Percentiles rank a stretch among this genome's conserved stretches.
Evolutionary conservation across 2,888 invertebrate species (phyloP).

Genomic region (Phortica okadai): DNA sequence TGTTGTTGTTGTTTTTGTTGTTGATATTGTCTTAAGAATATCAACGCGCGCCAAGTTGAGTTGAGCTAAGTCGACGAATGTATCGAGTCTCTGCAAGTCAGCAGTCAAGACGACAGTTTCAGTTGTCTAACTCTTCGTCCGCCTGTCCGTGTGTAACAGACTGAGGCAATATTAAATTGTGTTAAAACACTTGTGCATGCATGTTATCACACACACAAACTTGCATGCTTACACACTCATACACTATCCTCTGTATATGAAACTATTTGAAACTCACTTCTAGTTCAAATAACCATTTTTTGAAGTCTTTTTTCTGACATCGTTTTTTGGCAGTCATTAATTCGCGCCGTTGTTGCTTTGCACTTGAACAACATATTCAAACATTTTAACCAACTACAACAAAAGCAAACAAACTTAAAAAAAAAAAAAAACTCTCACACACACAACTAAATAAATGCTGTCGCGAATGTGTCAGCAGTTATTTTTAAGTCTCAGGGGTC

Average conservation of each 20-base stretch:
- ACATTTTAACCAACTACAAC: too few species aligned
- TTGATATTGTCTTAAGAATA: conserved; percentile 15
- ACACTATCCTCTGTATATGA: neutral
- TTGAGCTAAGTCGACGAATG: too few species aligned
- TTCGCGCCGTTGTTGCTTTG: too few species aligned
- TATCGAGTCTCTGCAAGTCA: too few species aligned
- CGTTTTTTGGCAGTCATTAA: too few species aligned
- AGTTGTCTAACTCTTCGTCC: neutral
- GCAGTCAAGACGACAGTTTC: too few species aligned
- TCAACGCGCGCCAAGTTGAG: conserved; percentile 12
- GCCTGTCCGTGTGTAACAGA: conserved; percentile 16
- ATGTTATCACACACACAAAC: conserved; percentile 36
- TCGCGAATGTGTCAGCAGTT: too few species aligned
- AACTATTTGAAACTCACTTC: conserved; percentile 10
- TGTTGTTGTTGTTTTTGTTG: neutral
- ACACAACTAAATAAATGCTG: too few species aligned
- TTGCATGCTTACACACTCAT: neutral
- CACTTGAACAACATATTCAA: too few species aligned
- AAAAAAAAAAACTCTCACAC: too few species aligned
- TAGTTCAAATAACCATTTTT: neutral
- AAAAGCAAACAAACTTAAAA: too few species aligned
- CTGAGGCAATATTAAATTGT: conserved; percentile 52
- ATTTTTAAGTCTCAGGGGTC: neutral
- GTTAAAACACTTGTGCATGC: conserved; percentile 54
- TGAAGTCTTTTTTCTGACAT: too few species aligned